Conservation (phyloP, 2,797 vertebrate species). For the Darevskia mixta region DNA sequence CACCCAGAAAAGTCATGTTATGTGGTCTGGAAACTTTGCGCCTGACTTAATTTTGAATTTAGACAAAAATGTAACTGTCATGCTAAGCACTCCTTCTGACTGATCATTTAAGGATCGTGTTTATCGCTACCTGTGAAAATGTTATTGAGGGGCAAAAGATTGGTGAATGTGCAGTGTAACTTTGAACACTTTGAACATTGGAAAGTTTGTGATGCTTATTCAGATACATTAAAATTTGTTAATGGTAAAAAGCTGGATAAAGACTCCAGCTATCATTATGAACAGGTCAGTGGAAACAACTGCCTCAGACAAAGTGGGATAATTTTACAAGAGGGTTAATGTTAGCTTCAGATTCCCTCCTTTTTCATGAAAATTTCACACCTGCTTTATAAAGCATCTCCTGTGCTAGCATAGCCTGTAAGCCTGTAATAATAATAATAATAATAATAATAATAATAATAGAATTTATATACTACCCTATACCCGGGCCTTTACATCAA, state of each 20-base stretch:
- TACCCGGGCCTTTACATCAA: background rate
- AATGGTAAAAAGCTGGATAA: background rate
- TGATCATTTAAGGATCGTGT: background rate
- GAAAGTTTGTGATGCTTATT: background rate
- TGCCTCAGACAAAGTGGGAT: background rate
- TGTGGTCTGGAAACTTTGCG: background rate
- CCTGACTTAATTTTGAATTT: background rate
- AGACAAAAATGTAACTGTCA: background rate
- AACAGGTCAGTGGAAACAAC: background rate
- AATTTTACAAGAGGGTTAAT: background rate
- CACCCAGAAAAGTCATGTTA: background rate
- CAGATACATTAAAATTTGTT: background rate
- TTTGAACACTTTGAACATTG: background rate
- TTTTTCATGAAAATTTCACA: background rate
- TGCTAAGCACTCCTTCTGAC: background rate
- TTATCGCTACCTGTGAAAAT: fast-evolving
- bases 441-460: no score
- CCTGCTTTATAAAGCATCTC: background rate
- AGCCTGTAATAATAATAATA: background rate
- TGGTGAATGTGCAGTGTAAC: fast-evolving
- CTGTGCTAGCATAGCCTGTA: background rate
- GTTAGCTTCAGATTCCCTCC: no score
- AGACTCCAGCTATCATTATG: background rate
- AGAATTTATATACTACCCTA: no score
- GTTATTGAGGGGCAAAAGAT: fast-evolving